These are phyloP conservation scores for Eublepharis macularius DNA, from an alignment of 2,113 vertebrate genomes.

Conservation along the genomic window DNA sequence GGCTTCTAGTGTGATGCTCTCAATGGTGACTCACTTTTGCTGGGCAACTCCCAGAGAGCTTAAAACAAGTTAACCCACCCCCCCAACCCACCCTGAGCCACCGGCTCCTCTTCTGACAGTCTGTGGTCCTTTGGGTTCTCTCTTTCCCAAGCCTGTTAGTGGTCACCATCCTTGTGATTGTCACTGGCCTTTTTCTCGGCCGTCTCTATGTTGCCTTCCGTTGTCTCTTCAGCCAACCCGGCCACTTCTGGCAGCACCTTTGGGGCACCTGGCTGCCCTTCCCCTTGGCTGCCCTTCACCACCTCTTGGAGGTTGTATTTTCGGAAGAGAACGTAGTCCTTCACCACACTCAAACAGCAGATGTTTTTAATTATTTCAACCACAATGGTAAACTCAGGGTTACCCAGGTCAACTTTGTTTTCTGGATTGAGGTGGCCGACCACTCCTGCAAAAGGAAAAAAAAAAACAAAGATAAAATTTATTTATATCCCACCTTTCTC, in stretches of 20 bases:
- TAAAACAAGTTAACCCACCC: too few relatives aligned
- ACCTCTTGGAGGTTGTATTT: slow-evolving; percentile 97
- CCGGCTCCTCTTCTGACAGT: background rate
- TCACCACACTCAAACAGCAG: slow-evolving; percentile 92
- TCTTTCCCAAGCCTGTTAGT: background rate
- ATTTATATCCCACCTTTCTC: too few relatives aligned
- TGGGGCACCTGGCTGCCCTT: slow-evolving; percentile 26
- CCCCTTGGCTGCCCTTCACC: slow-evolving; percentile 77
- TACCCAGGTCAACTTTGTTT: slow-evolving; percentile 93
- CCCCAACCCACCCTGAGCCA: slow-evolving; percentile 28
- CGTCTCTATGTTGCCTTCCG: slow-evolving; percentile 42
- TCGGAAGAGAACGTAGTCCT: slow-evolving; percentile 88
- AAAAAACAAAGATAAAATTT: background rate
- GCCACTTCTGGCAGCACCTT: slow-evolving; percentile 2
- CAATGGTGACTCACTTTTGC: background rate
- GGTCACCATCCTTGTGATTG: background rate
- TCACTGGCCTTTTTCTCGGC: slow-evolving; percentile 12
- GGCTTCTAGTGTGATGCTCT: background rate
- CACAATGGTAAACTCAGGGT: slow-evolving; percentile 90
- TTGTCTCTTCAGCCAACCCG: slow-evolving; percentile 31
- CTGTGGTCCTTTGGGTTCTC: background rate
- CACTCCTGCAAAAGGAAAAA: slow-evolving; percentile 77
- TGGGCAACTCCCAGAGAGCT: background rate
- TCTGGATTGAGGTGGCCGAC: slow-evolving; percentile 90
- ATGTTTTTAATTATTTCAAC: slow-evolving; percentile 95